These are phyloP conservation scores for Phrixothrix hirtus DNA, from an alignment of 2,888 invertebrate genomes.

Conservation along the genomic window DNA sequence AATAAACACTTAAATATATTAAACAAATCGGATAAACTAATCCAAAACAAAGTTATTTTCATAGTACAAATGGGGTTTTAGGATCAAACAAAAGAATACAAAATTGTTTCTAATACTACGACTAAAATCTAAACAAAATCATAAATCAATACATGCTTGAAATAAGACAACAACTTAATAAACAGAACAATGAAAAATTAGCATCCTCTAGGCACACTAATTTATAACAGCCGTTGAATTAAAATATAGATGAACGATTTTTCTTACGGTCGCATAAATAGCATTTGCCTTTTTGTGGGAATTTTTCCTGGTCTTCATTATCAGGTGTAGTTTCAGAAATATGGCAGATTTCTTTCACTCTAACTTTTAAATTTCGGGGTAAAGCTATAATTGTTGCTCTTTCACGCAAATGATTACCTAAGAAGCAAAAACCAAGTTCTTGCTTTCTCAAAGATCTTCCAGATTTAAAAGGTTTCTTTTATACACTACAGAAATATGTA, in stretches of 20 bases:
- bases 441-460: not conserved
- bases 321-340: not conserved
- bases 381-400: not conserved
- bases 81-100: too few species aligned
- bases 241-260: not conserved
- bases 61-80: too few species aligned
- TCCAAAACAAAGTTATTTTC: too few species aligned
- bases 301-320: not conserved
- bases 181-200: too few species aligned
- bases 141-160: too few species aligned
- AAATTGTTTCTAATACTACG: too few species aligned
- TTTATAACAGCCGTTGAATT: not conserved
- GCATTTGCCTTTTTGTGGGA: not conserved
- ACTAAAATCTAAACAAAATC: too few species aligned
- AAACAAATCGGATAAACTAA: too few species aligned
- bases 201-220: too few species aligned
- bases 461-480: not conserved
- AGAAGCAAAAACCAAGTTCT: not conserved
- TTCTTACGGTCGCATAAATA: not conserved
- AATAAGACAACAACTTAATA: too few species aligned
- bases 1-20: too few species aligned
- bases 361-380: not conserved
- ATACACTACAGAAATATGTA: not conserved
- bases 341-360: not conserved
- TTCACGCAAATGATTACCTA: not conserved